phyloP scores from a whole-genome alignment of 92 coral and sea anemone genomes.

The Paragorgia papillata region DNA sequence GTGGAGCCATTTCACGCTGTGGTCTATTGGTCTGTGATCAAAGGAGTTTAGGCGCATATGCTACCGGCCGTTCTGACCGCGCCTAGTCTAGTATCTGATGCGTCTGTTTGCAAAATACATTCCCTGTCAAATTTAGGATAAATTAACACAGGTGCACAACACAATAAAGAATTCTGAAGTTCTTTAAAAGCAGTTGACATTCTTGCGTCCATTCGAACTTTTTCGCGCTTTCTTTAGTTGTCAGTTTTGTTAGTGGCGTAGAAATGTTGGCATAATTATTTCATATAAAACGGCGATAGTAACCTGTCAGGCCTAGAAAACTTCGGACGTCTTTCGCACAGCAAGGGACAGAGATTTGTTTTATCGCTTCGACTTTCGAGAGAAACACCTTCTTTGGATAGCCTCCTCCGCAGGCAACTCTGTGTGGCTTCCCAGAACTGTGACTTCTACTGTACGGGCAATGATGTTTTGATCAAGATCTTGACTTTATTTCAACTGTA shows the following conservation, averaged over 20 bases:
- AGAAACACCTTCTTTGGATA: too few species aligned
- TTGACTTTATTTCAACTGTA: too few species aligned
- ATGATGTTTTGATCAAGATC: too few species aligned
- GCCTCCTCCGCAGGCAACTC: too few species aligned
- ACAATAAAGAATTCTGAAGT: neutral
- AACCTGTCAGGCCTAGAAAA: neutral
- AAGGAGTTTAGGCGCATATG: slow-evolving; percentile 38
- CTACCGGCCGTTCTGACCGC: slow-evolving; percentile 34
- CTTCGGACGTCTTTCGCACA: neutral
- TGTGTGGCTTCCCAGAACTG: too few species aligned
- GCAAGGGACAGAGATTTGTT: neutral
- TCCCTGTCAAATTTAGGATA: slow-evolving; percentile 40
- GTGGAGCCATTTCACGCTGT: slow-evolving; percentile 45
- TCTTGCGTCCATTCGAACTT: slow-evolving; percentile 9
- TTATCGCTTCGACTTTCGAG: slow-evolving; percentile 5
- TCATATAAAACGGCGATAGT: neutral
- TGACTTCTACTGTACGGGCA: too few species aligned
- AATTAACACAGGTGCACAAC: slow-evolving; percentile 29
- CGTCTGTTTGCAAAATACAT: slow-evolving; percentile 9
- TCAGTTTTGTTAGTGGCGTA: slow-evolving; percentile 5
- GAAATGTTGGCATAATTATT: neutral
- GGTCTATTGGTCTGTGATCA: slow-evolving; percentile 30
- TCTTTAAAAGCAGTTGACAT: neutral
- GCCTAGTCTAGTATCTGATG: neutral
- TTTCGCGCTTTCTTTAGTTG: slow-evolving; percentile 6